Evolutionary conservation across 2,113 vertebrate species (phyloP), one percentile per base, ranked within the genome.

Genomic region (Pseudopipra pipra): DNA sequence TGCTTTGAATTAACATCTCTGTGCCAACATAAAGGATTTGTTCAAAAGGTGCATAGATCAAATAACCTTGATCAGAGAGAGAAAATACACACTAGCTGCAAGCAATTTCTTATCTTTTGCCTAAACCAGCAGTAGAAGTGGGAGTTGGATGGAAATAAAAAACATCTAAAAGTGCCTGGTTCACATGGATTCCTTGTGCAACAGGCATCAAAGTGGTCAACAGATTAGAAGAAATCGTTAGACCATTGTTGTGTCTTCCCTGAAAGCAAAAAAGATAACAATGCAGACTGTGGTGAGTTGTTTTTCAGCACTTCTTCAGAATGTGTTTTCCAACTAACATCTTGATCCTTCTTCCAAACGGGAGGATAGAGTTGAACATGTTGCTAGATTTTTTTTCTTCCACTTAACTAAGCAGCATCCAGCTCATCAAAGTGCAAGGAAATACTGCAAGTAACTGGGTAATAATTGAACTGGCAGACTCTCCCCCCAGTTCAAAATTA

Each of bases 221-320:
- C 52, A 89, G 92, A 91, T 95, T 68, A 96, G 85, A 78, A 88
- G 56, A 87, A 90, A 75, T 89, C 73, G 41, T 91, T 95, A 88
- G 58, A 76, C 71, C 59, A 30, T 78, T 81, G 79, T 89, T 96
- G 28, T 93, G 95, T 93, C 92, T 95, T 79, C 73, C 22, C 63
- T 76, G 73, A 74, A 91, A 87, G 72, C 21, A 52, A 68, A 71
- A 25, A 68, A 95, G 84, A 95, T 92, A 77, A 91, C 66, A 63
- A 63, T 16, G 43, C n/a, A 72, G 81, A 20, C 76, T 75, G 66
- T 30, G 31, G 28, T 1, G 6, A 54, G 54, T 35, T 61, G 72
- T 75, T 92, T 92, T 94, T 71, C 62, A 79, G 47, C 54, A n/a
- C 23, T 35, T 65, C 71, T 71, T 71, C 35, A 75, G 46, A 74